Percentiles rank a stretch among this genome's conserved stretches.
These are phyloP conservation scores for Melanogrammus aeglefinus DNA, from an alignment of 2,797 vertebrate species.

Conservation along the genomic window DNA sequence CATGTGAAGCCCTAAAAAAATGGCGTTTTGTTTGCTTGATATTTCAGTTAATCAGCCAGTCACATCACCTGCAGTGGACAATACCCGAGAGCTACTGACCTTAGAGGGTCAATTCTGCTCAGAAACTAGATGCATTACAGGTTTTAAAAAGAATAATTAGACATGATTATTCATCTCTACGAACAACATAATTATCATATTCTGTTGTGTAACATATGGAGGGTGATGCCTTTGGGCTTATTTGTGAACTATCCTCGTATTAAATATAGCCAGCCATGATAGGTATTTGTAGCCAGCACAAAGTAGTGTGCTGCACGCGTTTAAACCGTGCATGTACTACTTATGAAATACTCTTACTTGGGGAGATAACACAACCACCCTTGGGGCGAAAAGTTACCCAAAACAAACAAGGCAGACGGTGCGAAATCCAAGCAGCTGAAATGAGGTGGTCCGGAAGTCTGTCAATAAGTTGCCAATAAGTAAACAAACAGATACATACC, in stretches of 20 bases:
- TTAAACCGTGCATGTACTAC: slow-evolving; percentile 1
- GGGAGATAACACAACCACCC: background rate
- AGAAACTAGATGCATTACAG: background rate
- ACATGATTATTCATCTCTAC: background rate
- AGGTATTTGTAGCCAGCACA: background rate
- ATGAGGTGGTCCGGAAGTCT: background rate
- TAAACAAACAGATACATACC: background rate
- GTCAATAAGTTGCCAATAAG: background rate
- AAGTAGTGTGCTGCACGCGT: background rate
- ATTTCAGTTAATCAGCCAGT: background rate
- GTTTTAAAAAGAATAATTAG: background rate
- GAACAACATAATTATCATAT: background rate
- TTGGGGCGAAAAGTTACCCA: background rate
- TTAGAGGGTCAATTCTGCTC: background rate
- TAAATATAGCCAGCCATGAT: background rate
- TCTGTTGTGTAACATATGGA: background rate
- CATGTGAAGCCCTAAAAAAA: background rate
- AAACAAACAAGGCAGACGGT: background rate
- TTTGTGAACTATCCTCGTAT: background rate
- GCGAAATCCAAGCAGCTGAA: background rate
- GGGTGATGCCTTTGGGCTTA: background rate
- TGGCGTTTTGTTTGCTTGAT: background rate
- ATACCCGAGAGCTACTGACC: background rate
- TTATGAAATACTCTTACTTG: background rate
- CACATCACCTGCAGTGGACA: background rate